Percentiles rank a stretch among this genome's conserved stretches.
These are phyloP conservation scores for Pardosa pseudoannulata DNA, from an alignment of 2,888 invertebrate species.

Conservation along the genomic window DNA sequence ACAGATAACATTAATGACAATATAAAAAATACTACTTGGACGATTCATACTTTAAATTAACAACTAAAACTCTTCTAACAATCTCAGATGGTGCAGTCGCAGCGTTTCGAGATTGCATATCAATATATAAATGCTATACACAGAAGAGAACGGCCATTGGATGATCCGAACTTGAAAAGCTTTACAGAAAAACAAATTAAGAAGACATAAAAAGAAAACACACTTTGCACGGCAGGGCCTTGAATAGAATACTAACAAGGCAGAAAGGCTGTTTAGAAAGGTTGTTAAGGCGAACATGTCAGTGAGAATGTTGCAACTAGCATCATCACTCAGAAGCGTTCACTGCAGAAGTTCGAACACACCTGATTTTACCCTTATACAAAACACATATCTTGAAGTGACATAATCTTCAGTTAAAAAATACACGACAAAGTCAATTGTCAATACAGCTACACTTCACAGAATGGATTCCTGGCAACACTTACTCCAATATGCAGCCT, in stretches of 20 bases:
- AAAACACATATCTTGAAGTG: conserved; percentile 9
- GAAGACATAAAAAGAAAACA: conserved; percentile 3
- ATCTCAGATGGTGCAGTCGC: conserved; percentile 49
- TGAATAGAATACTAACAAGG: conserved; percentile 24
- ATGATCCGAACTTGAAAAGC: conserved; percentile 39
- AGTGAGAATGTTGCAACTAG: conserved; percentile 23
- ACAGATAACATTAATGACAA: not conserved
- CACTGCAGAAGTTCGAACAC: not conserved
- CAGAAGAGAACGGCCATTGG: conserved; percentile 49
- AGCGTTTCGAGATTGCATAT: conserved; percentile 56
- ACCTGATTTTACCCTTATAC: not conserved
- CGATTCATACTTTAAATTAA: conserved; percentile 17
- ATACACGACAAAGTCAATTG: conserved; percentile 6
- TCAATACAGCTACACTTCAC: not conserved
- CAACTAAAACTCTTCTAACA: not conserved
- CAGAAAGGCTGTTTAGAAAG: conserved; percentile 25
- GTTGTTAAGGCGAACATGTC: conserved; percentile 42
- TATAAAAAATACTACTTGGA: conserved; percentile 8
- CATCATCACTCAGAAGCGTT: conserved; percentile 9
- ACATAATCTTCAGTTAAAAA: conserved; percentile 15
- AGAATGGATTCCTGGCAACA: conserved; percentile 7
- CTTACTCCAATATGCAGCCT: too few relatives aligned
- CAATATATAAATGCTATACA: conserved; percentile 58
- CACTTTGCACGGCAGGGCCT: conserved; percentile 31
- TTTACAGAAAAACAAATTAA: conserved; percentile 10